phyloP scores from a whole-genome alignment of 1,140 invertebrate species.

The Sinonovacula constricta region DNA sequence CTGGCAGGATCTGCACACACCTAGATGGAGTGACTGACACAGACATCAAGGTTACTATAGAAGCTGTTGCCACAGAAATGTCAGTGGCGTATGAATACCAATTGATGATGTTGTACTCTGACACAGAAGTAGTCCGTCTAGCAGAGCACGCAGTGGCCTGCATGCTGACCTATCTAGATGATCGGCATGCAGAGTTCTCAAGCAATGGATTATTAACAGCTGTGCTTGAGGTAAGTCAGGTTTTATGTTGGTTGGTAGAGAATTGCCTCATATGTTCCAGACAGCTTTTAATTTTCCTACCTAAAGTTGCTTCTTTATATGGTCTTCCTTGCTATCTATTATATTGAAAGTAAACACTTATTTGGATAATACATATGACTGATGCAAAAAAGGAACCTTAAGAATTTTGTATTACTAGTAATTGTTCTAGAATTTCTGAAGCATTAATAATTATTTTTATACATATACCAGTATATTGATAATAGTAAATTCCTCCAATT shows the following conservation, averaged over 20 bases:
- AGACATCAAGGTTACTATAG: background rate
- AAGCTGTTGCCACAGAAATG: slow-evolving; percentile 16
- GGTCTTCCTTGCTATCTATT: background rate
- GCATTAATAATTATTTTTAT: no score
- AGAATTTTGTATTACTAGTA: no score
- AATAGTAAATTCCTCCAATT: no score
- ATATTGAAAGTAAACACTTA: no score
- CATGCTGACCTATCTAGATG: slow-evolving; percentile 31
- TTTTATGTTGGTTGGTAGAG: background rate
- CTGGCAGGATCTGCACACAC: slow-evolving; percentile 16
- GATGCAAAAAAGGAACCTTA: no score
- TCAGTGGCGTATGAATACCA: slow-evolving; percentile 38
- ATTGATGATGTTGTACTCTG: slow-evolving; percentile 10
- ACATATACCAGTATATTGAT: no score
- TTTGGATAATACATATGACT: no score
- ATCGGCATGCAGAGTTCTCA: slow-evolving; percentile 19
- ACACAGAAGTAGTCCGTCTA: slow-evolving; percentile 14
- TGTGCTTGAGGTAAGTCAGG: slow-evolving; percentile 23
- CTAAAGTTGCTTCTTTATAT: background rate
- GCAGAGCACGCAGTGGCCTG: slow-evolving; percentile 27
- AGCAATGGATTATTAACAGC: slow-evolving; percentile 22
- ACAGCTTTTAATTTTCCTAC: background rate
- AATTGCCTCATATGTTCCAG: background rate
- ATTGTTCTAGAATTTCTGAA: no score
- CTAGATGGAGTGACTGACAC: slow-evolving; percentile 24